Evolutionary conservation across 2,113 vertebrate genomes (phyloP).

Genomic region (Chauna torquata): DNA sequence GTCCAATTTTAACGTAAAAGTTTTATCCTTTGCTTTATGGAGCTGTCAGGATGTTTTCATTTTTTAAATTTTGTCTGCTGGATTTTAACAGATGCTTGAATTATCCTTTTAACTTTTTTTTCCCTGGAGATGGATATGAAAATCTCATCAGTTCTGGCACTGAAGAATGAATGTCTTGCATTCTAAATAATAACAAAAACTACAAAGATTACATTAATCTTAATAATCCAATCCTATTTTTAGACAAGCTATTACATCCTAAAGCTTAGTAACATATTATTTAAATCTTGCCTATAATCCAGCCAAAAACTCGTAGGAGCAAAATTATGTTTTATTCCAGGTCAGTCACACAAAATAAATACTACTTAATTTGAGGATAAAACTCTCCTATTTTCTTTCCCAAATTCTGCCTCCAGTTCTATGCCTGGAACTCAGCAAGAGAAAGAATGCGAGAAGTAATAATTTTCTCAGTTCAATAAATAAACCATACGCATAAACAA

Average conservation of each 20-base stretch:
- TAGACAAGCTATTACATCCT: conserved; percentile 41
- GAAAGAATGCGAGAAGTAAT: background rate
- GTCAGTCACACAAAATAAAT: conserved; percentile 8
- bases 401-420: background rate
- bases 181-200: conserved; percentile 50
- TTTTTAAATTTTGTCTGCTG: background rate
- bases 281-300: conserved; percentile 63
- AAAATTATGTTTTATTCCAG: conserved; percentile 6
- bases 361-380: background rate
- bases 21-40: background rate
- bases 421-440: background rate
- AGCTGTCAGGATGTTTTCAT: background rate
- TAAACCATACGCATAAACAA: background rate
- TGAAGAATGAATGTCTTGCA: conserved; percentile 9
- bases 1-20: background rate
- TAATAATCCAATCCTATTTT: conserved; percentile 65
- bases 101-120: background rate
- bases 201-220: conserved; percentile 51
- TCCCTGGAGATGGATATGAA: background rate
- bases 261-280: conserved; percentile 55
- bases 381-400: background rate
- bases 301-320: background rate
- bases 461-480: background rate
- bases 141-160: background rate
- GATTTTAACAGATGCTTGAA: background rate